phyloP scores from a whole-genome alignment of 2,888 invertebrate genomes.

The Andrena chrysosceles region DNA sequence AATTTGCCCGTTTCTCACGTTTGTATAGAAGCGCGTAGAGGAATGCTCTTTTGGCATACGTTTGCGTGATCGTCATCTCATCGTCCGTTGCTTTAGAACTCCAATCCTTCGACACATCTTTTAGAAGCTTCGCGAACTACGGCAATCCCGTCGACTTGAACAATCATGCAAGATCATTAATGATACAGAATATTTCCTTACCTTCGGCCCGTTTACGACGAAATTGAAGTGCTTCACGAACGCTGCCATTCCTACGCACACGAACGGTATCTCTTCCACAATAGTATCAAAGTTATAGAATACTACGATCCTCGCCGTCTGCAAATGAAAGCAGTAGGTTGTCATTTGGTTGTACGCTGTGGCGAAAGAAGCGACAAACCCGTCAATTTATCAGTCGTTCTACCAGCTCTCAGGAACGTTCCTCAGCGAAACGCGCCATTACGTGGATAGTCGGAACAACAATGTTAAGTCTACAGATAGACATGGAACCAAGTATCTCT shows the following conservation, averaged over 20 bases:
- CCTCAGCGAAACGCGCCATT: neutral
- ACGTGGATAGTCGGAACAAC: too few relatives aligned
- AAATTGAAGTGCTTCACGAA: conserved; percentile 10
- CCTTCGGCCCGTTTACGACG: neutral
- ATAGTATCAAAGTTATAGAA: neutral
- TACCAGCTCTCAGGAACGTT: neutral
- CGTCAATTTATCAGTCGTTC: neutral
- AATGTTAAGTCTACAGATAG: too few relatives aligned
- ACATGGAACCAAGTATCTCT: too few relatives aligned
- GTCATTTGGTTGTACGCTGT: neutral
- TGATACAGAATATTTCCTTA: neutral
- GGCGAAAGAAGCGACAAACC: neutral
- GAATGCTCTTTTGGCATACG: neutral
- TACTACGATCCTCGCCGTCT: neutral
- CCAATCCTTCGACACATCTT: neutral
- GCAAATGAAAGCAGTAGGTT: neutral
- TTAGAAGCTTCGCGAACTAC: neutral
- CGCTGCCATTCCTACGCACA: neutral
- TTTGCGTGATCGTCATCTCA: neutral
- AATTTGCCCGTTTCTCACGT: neutral
- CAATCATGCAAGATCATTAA: neutral
- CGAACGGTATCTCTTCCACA: neutral
- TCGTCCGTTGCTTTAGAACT: neutral
- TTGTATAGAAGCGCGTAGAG: neutral
- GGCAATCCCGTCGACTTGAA: neutral